These are phyloP conservation scores for Chironomus tentans DNA, from an alignment of 2,888 invertebrate genomes.

Conservation along the genomic window DNA sequence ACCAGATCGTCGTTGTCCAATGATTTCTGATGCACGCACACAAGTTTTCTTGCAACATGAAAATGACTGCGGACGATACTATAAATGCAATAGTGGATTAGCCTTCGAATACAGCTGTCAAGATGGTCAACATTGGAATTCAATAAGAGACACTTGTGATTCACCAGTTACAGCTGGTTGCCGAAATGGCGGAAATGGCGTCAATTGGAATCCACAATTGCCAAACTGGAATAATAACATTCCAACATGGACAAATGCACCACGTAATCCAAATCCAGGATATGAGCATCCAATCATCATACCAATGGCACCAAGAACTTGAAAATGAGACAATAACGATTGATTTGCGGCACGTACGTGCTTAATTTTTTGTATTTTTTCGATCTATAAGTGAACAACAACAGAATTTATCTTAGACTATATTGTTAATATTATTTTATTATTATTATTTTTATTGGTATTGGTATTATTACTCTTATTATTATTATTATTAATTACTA, in stretches of 20 bases:
- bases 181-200: not conserved
- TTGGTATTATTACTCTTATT: too few species aligned
- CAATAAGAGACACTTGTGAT: conserved; percentile 1
- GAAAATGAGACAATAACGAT: not conserved
- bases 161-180: not conserved
- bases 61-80: conserved; percentile 5
- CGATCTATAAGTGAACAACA: too few species aligned
- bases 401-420: too few species aligned
- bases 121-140: conserved; percentile 14
- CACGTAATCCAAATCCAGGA: not conserved
- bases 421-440: too few species aligned
- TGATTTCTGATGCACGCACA: not conserved
- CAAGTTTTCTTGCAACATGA: conserved; percentile 3
- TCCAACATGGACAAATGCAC: not conserved
- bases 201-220: not conserved
- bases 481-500: too few species aligned
- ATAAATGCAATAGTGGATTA: conserved; percentile 7
- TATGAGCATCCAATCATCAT: conserved; percentile 8
- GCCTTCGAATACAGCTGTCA: conserved; percentile 15
- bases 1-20: conserved; percentile 14
- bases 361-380: too few species aligned
- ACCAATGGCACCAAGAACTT: conserved; percentile 9
- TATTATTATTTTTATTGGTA: not conserved
- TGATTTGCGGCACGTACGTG: too few species aligned
- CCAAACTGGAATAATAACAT: not conserved